These are phyloP conservation scores for Saguinus midas DNA, from an alignment of 2,113 vertebrate genomes.

Conservation along the genomic window DNA sequence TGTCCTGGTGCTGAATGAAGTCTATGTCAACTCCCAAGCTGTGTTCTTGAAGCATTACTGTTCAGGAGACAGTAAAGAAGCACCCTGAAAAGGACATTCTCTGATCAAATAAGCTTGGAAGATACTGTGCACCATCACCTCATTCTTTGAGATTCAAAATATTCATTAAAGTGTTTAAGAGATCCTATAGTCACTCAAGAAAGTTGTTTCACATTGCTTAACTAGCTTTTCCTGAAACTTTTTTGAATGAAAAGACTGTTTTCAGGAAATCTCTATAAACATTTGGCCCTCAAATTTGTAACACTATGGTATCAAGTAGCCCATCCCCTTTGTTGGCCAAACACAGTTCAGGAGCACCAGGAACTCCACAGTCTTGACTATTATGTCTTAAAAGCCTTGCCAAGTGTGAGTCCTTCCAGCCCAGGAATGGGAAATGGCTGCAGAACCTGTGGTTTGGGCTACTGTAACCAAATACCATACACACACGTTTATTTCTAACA, in stretches of 20 bases:
- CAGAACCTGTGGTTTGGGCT: neutral
- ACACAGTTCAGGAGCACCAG: neutral
- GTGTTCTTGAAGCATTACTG: neutral
- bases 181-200: neutral
- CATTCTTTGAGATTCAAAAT: neutral
- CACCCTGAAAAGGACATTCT: neutral
- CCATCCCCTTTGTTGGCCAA: neutral
- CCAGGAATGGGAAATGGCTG: neutral
- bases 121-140: neutral
- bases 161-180: neutral
- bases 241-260: neutral
- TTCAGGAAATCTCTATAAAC: neutral
- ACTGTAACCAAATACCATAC: neutral
- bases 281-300: neutral
- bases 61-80: neutral
- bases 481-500: neutral
- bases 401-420: neutral
- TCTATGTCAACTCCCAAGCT: neutral
- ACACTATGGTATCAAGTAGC: neutral
- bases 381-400: neutral
- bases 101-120: neutral
- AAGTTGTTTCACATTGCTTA: neutral
- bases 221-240: neutral
- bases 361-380: neutral
- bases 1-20: neutral